Percentiles rank a stretch among this genome's conserved stretches.
Evolutionary conservation across 2,113 vertebrate genomes (phyloP).

Genomic region (Pipa parva): DNA sequence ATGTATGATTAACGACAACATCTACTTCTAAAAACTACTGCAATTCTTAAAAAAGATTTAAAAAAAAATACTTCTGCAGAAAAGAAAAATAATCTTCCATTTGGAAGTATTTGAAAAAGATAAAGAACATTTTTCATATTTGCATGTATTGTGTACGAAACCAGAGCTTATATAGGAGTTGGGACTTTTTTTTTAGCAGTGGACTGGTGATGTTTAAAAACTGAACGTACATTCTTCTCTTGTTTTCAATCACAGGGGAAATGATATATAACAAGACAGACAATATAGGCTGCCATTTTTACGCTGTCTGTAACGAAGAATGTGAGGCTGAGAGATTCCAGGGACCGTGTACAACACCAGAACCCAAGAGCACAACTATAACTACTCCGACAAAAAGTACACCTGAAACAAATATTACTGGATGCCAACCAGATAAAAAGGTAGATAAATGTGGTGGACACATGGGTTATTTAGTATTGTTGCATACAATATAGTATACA

Average conservation of each 20-base stretch:
- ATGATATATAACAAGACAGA: constrained; percentile 68
- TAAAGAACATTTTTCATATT: neutral
- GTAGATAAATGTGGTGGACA: constrained; percentile 44
- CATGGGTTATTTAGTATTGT: too few species aligned
- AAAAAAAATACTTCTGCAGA: too few species aligned
- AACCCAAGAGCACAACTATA: neutral
- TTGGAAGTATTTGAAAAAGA: too few species aligned
- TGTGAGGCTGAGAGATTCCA: constrained; percentile 57
- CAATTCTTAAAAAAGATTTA: too few species aligned
- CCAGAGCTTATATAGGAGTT: too few species aligned
- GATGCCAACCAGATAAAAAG: constrained; percentile 37
- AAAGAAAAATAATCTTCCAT: too few species aligned
- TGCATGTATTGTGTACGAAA: neutral
- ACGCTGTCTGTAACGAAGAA: constrained; percentile 56
- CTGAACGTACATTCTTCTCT: too few species aligned
- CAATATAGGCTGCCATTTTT: constrained; percentile 61
- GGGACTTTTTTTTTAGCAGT: too few species aligned
- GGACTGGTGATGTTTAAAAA: too few species aligned
- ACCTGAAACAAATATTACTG: neutral
- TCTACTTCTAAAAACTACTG: too few species aligned
- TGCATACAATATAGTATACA: too few species aligned
- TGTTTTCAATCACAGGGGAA: constrained; percentile 50
- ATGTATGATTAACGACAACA: too few species aligned
- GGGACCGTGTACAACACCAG: constrained; percentile 32
- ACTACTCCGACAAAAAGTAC: neutral